A percentile compares a stretch with the other conserved stretches of the same genome.
Evolutionary conservation across 2,797 vertebrate genomes (phyloP).

Genomic region (Sphaeramia orbicularis): DNA sequence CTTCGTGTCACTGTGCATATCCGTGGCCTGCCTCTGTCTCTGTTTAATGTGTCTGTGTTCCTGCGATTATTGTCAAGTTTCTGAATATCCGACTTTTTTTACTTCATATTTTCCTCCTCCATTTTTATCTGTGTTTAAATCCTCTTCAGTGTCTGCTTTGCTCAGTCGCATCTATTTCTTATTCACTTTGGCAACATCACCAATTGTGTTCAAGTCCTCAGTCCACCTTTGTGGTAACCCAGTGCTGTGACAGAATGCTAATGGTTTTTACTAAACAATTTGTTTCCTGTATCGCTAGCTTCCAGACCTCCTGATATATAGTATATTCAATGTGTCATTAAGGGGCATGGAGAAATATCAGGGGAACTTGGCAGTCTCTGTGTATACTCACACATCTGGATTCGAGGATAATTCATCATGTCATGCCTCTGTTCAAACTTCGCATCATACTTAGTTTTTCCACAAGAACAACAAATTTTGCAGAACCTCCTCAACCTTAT

Average conservation of each 20-base stretch:
- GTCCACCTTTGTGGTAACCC: constrained; percentile 15
- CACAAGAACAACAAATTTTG: background rate
- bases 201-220: constrained; percentile 25
- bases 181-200: constrained; percentile 10
- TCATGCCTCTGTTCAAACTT: background rate
- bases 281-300: constrained; percentile 3
- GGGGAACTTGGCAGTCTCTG: constrained; percentile 33
- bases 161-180: constrained; percentile 21
- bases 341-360: constrained; percentile 9
- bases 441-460: background rate
- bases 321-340: constrained; percentile 2
- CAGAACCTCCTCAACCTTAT: background rate
- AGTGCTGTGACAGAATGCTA: constrained; percentile 20
- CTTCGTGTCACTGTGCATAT: constrained; percentile 41
- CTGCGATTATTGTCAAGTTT: constrained; percentile 19
- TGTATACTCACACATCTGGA: constrained; percentile 19
- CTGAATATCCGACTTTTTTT: constrained; percentile 11
- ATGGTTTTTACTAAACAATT: constrained; percentile 26
- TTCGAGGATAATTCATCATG: constrained; percentile 33
- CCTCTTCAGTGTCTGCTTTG: constrained; percentile 13
- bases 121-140: constrained; percentile 18
- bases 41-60: background rate
- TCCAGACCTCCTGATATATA: background rate
- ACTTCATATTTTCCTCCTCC: too few species aligned
- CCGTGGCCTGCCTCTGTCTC: background rate